Evolutionary conservation across 2,888 invertebrate genomes (phyloP).

Genomic region (Diaperis boleti): DNA sequence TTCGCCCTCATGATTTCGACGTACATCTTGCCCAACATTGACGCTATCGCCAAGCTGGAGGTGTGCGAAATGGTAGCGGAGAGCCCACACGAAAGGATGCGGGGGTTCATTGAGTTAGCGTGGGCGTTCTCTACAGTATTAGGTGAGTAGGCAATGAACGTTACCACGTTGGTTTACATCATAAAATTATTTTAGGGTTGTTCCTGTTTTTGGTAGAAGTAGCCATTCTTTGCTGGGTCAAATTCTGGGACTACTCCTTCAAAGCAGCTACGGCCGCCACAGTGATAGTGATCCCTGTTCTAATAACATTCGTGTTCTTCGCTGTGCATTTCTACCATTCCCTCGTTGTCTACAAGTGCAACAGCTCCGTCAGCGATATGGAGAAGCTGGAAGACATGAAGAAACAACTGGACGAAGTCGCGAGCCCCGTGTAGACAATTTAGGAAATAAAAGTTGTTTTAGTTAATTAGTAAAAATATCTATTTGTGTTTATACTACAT

Average conservation of each 20-base stretch:
- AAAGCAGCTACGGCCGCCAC: slow-evolving; percentile 86
- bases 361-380: slow-evolving; percentile 79
- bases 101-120: slow-evolving; percentile 89
- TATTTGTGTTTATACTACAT: background rate
- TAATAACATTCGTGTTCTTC: slow-evolving; percentile 89
- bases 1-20: slow-evolving; percentile 97
- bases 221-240: slow-evolving; percentile 93
- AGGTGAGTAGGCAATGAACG: slow-evolving; percentile 66
- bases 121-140: slow-evolving; percentile 96
- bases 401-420: slow-evolving; percentile 77
- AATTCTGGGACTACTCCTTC: slow-evolving; percentile 89
- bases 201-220: slow-evolving; percentile 93
- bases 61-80: slow-evolving; percentile 71
- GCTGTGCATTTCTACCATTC: slow-evolving; percentile 93
- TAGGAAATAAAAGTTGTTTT: too few relatives aligned
- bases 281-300: slow-evolving; percentile 88
- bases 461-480: too few relatives aligned
- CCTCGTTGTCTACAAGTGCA: slow-evolving; percentile 87
- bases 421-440: slow-evolving; percentile 40
- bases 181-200: slow-evolving; percentile 70
- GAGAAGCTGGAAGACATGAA: slow-evolving; percentile 82
- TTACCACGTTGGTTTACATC: slow-evolving; percentile 1
- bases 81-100: slow-evolving; percentile 85
- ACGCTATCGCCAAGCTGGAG: slow-evolving; percentile 88
- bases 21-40: slow-evolving; percentile 93